Conservation (phyloP, 2,888 invertebrate species). For the Omphaloscelis lunosa region DNA sequence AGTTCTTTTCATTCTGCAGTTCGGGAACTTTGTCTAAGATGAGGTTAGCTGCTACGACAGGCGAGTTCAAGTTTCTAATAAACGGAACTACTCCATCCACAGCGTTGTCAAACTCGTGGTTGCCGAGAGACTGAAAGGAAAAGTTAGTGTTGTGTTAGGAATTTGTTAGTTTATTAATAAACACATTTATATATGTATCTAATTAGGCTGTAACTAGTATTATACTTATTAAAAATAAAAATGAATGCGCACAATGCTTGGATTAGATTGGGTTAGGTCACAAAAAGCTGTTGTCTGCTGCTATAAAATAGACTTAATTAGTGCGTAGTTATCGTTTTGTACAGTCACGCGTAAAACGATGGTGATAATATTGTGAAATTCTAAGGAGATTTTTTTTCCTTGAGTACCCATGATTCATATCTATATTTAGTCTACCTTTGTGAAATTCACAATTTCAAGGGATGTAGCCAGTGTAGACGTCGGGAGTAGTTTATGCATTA, state of each 20-base stretch:
- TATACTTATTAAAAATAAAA: background rate
- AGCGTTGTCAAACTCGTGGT: conserved; percentile 97
- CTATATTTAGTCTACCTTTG: background rate
- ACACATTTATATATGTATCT: background rate
- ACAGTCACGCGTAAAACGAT: conserved; percentile 4
- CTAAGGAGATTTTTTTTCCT: background rate
- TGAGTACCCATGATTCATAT: background rate
- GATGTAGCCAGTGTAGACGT: background rate
- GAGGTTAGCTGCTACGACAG: conserved; percentile 95
- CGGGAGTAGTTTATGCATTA: background rate
- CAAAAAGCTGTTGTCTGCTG: background rate
- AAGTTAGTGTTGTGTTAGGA: conserved; percentile 62
- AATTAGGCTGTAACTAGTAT: background rate
- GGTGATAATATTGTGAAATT: background rate
- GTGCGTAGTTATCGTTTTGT: background rate
- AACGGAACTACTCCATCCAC: conserved; percentile 94
- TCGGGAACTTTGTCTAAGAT: conserved; percentile 92
- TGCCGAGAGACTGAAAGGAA: conserved; percentile 94
- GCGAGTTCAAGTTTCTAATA: conserved; percentile 92
- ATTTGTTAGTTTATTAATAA: conserved; percentile 35
- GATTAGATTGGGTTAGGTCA: conserved; percentile 3
- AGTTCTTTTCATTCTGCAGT: conserved; percentile 87
- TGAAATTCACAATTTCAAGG: background rate
- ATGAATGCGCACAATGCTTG: background rate
- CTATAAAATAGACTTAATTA: background rate